Base-by-base conservation (phyloP, 2,888 invertebrate genomes). In the Tetramorium bicarinatum region DNA sequence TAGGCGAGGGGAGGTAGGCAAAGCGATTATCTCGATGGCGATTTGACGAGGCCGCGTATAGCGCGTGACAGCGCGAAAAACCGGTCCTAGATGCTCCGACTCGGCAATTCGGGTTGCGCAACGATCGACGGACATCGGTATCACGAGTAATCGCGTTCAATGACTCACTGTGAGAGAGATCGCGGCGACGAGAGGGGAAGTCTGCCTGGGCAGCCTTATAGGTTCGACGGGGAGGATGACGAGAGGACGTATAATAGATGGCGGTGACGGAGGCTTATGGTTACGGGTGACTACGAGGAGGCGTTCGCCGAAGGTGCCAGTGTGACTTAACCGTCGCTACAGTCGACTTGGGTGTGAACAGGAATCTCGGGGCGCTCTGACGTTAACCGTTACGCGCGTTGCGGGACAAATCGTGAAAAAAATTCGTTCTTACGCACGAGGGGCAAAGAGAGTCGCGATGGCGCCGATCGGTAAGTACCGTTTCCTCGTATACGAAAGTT, bases 381-480 rank as follows among this genome's bases (percentile, higher is more conserved):
- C 67, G 21, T 21, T 41, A 61, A 66, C 25, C 2, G 54, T 77
- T 34, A 34, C 18, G 38, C 9, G 47, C 9, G n/a, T 2, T 41
- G 8, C 0, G 41, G 15, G 29, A 29, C 3, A 41, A 52, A 41
- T 71, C 15, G 44, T 18, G 34, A 7, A 0, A 47, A 54, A 72
- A 38, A 72, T 71, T 13, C 59, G 1, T 38, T 61, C 38, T 18
- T 38, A 21, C 21, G 3, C 21, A 2, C 44, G 34, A 80, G 79
- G 47, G 38, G 25, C 21, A 38, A 80, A 80, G 47, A 71, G 34
- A 64, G 13, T 47, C 76, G 92, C 83, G 86, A 95, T 95, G 95
- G 95, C 95, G 90, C 95, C 95, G 67, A 93, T 95, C 86, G 95
- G 95, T 95, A 93, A 95, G 95, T 94, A 21, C 0, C 1, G 15